Base-by-base conservation (phyloP, 2,888 invertebrate species). In the Xiphydria camelus region DNA sequence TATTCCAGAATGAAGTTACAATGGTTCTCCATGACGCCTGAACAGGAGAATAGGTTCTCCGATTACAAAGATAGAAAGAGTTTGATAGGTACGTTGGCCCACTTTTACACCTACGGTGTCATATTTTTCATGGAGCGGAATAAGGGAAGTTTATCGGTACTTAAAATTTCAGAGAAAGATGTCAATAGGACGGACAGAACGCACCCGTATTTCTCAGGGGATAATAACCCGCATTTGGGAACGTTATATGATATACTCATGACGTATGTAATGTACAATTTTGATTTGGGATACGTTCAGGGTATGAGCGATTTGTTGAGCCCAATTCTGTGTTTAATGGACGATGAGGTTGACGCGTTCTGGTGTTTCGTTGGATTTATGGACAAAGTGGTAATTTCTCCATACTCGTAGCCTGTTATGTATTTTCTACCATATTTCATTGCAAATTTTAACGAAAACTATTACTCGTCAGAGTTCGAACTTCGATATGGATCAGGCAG, bases 341-440 rank as follows among this genome's bases (percentile, higher is more conserved):
- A 89, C 54, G 89, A 94, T 69, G 99, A 99, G 76, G 92, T 93
- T 2, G 96, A 98, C 72, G 88, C 94, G 0, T 99, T 99, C 79
- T 99, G 99, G 99, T 95, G 96, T 76, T 99, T 99, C 73, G 95
- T 92, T 23, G 96, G 96, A 5, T 93, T 97, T 64, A 98, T 99
- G 95, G 88, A 97, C 47, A 87, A 86, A 80, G 89, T 98, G 74
- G 94, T 93, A 75, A 82, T 41, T 29, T 9, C 4, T 19, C 14
- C 10, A 9, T 17, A 42, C 9, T 15, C n/a, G 6, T 4, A 4
- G 15, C 6, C n/a, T 33, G 9, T n/a, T 39, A 9, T 40, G 15
- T 47, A 40, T 3, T 25, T 29, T 34, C 32, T 26, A 26, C 19
- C 7, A 20, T 43, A 1, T 37, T 34, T 23, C 31, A 23, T 43